Conservation (phyloP, 2,797 vertebrate species). For the Diplodus puntazzo region DNA sequence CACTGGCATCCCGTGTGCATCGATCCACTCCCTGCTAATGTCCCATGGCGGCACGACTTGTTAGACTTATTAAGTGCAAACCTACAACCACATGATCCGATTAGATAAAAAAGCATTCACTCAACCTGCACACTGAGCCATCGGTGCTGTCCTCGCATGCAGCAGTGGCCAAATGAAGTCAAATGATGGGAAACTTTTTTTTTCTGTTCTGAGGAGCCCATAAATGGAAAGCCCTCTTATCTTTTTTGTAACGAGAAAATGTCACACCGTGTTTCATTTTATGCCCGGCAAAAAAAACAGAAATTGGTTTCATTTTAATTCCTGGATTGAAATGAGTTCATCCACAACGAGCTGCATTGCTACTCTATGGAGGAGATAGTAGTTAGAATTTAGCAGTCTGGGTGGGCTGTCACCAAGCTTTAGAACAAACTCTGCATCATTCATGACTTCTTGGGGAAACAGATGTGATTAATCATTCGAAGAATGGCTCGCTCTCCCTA, state of each 20-base stretch:
- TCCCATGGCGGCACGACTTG: slow-evolving; percentile 49
- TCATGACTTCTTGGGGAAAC: slow-evolving; percentile 37
- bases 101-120: slow-evolving; percentile 31
- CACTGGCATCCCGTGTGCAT: slow-evolving; percentile 57
- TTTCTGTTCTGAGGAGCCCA: neutral
- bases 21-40: slow-evolving; percentile 62
- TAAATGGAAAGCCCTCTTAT: slow-evolving; percentile 20
- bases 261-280: slow-evolving; percentile 13
- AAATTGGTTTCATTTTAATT: slow-evolving; percentile 44
- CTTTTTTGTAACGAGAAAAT: slow-evolving; percentile 4
- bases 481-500: neutral
- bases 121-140: slow-evolving; percentile 7
- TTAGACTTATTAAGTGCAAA: slow-evolving; percentile 65
- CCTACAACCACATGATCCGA: slow-evolving; percentile 48
- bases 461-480: slow-evolving; percentile 28
- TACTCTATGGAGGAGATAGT: slow-evolving; percentile 15
- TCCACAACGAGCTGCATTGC: slow-evolving; percentile 1
- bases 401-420: neutral
- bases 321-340: slow-evolving; percentile 28
- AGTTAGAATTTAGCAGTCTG: slow-evolving; percentile 28
- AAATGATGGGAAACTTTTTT: neutral
- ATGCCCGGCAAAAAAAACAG: slow-evolving; percentile 18
- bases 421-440: slow-evolving; percentile 46
- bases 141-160: slow-evolving; percentile 1
- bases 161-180: slow-evolving; percentile 29